Percentiles rank a stretch among this genome's conserved stretches.
These are phyloP conservation scores for Brenthis hecate DNA, from an alignment of 2,888 invertebrate genomes.

Conservation along the genomic window DNA sequence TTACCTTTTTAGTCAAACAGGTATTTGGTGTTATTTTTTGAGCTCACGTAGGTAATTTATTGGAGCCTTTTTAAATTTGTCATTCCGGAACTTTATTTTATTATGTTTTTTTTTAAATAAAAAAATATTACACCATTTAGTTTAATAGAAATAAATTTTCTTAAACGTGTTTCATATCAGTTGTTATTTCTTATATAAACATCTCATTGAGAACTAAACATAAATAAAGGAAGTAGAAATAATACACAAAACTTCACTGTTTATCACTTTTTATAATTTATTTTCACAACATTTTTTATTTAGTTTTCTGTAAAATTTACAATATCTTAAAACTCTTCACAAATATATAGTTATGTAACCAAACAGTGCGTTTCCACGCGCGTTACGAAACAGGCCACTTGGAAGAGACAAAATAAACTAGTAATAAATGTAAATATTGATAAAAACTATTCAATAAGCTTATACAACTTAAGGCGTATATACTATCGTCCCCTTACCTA, in stretches of 20 bases:
- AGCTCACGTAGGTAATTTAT: too few relatives aligned
- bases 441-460: slow-evolving; percentile 70
- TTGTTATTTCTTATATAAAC: too few relatives aligned
- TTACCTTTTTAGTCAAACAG: too few relatives aligned
- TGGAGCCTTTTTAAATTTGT: too few relatives aligned
- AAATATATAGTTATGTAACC: slow-evolving; percentile 75
- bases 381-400: slow-evolving; percentile 69
- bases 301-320: slow-evolving; percentile 82
- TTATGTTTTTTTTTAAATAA: too few relatives aligned
- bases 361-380: slow-evolving; percentile 58
- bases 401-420: slow-evolving; percentile 67
- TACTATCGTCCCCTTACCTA: slow-evolving; percentile 67
- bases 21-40: too few relatives aligned
- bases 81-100: too few relatives aligned
- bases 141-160: too few relatives aligned
- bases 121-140: too few relatives aligned
- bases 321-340: slow-evolving; percentile 82
- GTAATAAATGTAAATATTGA: slow-evolving; percentile 65
- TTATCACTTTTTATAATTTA: slow-evolving; percentile 82
- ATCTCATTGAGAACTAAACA: neutral
- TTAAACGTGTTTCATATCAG: too few relatives aligned
- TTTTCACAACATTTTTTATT: slow-evolving; percentile 82
- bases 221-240: slow-evolving; percentile 45
- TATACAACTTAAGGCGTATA: slow-evolving; percentile 63
- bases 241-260: slow-evolving; percentile 66